Evolutionary conservation across 2,888 invertebrate species (phyloP).

Genomic region (Tryphoninae sp.): DNA sequence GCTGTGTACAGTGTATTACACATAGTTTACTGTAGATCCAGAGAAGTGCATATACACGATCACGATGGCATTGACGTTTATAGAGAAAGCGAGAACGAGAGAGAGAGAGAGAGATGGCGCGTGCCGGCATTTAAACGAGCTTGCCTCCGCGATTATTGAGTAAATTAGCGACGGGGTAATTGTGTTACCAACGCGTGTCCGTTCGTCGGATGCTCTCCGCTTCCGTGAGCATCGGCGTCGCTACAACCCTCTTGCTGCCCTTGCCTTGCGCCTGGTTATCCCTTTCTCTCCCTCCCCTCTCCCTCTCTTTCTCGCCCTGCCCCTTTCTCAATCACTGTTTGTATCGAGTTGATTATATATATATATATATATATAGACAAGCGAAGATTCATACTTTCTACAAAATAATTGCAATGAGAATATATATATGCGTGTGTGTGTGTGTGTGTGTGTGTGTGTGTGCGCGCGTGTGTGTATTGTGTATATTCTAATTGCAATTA

Average conservation of each 20-base stretch:
- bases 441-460: no score
- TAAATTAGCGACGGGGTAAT: conserved; percentile 80
- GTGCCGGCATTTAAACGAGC: conserved; percentile 77
- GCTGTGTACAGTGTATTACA: conserved; percentile 22
- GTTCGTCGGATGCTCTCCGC: conserved; percentile 53
- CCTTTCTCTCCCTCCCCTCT: conserved; percentile 57
- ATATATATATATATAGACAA: not conserved
- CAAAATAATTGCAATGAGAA: no score
- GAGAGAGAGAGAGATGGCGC: conserved; percentile 65
- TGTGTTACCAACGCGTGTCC: conserved; percentile 80
- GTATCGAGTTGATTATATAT: not conserved
- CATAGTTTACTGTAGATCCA: conserved; percentile 17
- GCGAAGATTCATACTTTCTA: no score
- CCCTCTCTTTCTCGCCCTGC: conserved; percentile 20
- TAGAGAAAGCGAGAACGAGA: not conserved
- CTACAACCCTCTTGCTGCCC: conserved; percentile 50
- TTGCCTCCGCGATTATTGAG: conserved; percentile 79
- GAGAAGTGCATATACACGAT: conserved; percentile 26
- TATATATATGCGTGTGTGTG: no score
- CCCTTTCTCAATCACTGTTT: not conserved
- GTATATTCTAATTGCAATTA: no score
- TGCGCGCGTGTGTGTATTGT: no score
- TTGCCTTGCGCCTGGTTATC: conserved; percentile 32
- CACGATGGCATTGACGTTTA: conserved; percentile 51
- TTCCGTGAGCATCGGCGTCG: conserved; percentile 27